Conservation (phyloP, 30 jellyfish, hydroid and myxozoan species). For the Sanderia malayensis region DNA sequence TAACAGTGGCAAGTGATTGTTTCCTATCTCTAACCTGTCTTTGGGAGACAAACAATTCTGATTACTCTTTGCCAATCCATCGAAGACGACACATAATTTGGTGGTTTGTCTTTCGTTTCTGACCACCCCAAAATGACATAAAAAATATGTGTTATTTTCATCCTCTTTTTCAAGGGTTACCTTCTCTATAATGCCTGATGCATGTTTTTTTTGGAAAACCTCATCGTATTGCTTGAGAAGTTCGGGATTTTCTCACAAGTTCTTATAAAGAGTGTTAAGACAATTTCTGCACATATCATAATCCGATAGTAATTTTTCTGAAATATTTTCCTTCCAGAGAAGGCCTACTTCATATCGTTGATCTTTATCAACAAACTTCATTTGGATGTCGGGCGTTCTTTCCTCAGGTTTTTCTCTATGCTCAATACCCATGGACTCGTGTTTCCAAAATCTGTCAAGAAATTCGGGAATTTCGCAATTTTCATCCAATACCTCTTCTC, state of each 20-base stretch:
- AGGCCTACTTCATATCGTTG: slow-evolving; percentile 46
- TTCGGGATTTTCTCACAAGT: slow-evolving; percentile 20
- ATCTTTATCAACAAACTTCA: slow-evolving; percentile 13
- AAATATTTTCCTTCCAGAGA: slow-evolving; percentile 33
- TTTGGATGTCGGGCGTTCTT: not conserved
- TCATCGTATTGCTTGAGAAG: slow-evolving; percentile 17
- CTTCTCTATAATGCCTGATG: slow-evolving; percentile 11
- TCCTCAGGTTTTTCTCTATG: no score
- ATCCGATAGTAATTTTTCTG: slow-evolving; percentile 21
- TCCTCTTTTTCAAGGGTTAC: slow-evolving; percentile 2
- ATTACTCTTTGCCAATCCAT: slow-evolving; percentile 12
- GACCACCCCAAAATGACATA: slow-evolving; percentile 45
- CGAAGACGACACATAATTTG: slow-evolving; percentile 31
- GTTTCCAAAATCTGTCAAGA: slow-evolving; percentile 13
- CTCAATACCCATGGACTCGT: slow-evolving; percentile 10
- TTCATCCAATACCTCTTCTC: slow-evolving; percentile 3
- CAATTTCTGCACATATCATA: slow-evolving; percentile 29
- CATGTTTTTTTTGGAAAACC: slow-evolving; percentile 17
- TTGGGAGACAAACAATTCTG: slow-evolving; percentile 10
- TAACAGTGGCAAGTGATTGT: slow-evolving; percentile 5
- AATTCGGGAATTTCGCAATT: slow-evolving; percentile 13
- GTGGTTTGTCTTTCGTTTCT: slow-evolving; percentile 45
- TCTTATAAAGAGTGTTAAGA: not conserved
- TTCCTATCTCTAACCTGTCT: slow-evolving; percentile 23
- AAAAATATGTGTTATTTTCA: slow-evolving; percentile 21